Evolutionary conservation across 1,140 invertebrate genomes (phyloP).

Genomic region (Adelges cooleyi): DNA sequence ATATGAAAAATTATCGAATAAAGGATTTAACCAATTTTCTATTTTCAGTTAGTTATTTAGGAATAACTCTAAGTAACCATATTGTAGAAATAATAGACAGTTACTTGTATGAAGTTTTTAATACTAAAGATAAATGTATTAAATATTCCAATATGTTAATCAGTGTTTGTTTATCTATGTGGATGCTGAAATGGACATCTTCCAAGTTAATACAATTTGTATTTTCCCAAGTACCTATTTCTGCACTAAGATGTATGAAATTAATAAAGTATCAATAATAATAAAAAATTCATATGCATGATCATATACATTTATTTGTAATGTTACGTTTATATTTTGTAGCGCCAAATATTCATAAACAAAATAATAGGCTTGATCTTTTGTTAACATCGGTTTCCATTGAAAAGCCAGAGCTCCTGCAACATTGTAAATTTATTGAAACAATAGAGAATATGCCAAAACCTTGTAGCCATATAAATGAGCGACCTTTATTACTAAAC

Average conservation of each 20-base stretch:
- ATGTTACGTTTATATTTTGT: not conserved
- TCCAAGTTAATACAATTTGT: not conserved
- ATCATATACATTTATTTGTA: too few relatives aligned
- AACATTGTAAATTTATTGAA: not conserved
- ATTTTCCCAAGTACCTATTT: not conserved
- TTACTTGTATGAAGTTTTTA: not conserved
- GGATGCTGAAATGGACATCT: constrained; percentile 4
- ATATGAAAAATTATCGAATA: not conserved
- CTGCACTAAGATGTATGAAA: constrained; percentile 8
- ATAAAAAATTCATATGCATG: not conserved
- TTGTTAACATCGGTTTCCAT: constrained; percentile 1
- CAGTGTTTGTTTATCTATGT: constrained; percentile 7
- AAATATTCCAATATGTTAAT: constrained; percentile 10
- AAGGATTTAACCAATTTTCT: constrained; percentile 13
- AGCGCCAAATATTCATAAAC: constrained; percentile 16
- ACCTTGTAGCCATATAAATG: not conserved
- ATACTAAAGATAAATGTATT: constrained; percentile 6
- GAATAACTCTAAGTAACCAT: not conserved
- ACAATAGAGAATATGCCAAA: not conserved
- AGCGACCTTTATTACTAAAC: constrained; percentile 1
- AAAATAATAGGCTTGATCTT: constrained; percentile 16
- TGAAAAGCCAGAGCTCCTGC: not conserved
- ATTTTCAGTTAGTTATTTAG: constrained; percentile 13
- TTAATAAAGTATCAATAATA: not conserved
- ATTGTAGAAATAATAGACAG: not conserved